Percentiles rank a stretch among this genome's conserved stretches.
phyloP scores from a whole-genome alignment of 2,888 invertebrate genomes.

The Lycophotia porphyrea region DNA sequence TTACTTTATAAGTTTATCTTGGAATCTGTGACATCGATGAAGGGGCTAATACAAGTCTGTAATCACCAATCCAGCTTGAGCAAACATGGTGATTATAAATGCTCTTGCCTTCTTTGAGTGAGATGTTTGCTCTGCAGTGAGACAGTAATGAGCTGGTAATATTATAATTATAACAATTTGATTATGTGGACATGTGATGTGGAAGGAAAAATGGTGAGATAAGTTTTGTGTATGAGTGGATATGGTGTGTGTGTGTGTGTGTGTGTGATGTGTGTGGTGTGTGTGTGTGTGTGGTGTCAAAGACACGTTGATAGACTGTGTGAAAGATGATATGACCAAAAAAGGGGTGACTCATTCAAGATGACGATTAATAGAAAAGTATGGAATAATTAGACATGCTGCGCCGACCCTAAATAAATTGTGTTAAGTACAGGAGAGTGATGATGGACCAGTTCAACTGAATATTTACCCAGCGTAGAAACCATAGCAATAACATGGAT shows the following conservation, averaged over 20 bases:
- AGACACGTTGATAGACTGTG: background rate
- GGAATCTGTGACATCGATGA: background rate
- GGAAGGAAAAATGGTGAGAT: background rate
- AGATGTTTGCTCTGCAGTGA: too few species aligned
- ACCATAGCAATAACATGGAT: constrained; percentile 73
- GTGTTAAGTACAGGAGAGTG: background rate
- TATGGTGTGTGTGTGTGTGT: too few species aligned
- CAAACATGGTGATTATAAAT: background rate
- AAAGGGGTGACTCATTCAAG: background rate
- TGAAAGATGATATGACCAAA: background rate
- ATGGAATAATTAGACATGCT: background rate
- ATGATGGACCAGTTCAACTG: background rate
- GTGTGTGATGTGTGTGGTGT: too few species aligned
- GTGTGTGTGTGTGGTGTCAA: too few species aligned
- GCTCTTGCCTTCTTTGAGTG: background rate
- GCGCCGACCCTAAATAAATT: background rate
- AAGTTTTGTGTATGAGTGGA: background rate
- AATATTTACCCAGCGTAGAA: constrained; percentile 51
- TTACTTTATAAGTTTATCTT: background rate
- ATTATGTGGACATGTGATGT: background rate
- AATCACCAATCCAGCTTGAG: background rate
- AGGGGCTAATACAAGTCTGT: background rate
- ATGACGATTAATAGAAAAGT: background rate
- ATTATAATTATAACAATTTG: background rate
- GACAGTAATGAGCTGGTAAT: background rate